Evolutionary conservation across 2,888 invertebrate species (phyloP).

Genomic region (Teinopalpus imperialis): DNA sequence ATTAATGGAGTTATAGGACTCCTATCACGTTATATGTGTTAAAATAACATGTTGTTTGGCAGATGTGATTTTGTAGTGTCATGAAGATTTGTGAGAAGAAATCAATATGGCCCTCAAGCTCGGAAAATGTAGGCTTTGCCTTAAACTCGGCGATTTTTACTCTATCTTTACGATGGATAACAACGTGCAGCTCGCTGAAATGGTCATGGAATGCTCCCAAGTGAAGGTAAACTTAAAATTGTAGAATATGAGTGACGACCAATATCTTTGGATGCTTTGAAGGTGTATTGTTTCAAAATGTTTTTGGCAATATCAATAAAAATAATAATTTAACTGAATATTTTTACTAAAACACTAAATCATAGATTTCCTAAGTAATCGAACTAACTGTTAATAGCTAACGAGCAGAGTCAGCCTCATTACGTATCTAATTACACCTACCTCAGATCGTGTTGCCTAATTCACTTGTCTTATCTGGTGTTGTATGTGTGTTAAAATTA

Average conservation of each 20-base stretch:
- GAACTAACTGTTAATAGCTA: no score
- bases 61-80: slow-evolving; percentile 55
- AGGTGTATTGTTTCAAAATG: no score
- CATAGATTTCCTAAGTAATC: no score
- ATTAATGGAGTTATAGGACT: neutral
- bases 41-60: slow-evolving; percentile 26
- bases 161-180: slow-evolving; percentile 78
- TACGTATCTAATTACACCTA: no score
- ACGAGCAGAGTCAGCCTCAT: no score
- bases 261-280: neutral
- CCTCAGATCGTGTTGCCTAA: no score
- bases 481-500: no score
- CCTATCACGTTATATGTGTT: neutral
- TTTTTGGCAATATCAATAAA: neutral
- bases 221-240: slow-evolving; percentile 59
- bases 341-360: no score
- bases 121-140: slow-evolving; percentile 79
- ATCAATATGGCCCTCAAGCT: slow-evolving; percentile 80
- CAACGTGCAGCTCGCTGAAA: slow-evolving; percentile 70
- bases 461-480: no score
- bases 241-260: neutral
- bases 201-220: slow-evolving; percentile 77
- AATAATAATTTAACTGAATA: no score
- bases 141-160: slow-evolving; percentile 78
- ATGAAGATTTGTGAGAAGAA: slow-evolving; percentile 62